Evolutionary conservation across 2,113 vertebrate genomes (phyloP).

Genomic region (Struthio camelus): DNA sequence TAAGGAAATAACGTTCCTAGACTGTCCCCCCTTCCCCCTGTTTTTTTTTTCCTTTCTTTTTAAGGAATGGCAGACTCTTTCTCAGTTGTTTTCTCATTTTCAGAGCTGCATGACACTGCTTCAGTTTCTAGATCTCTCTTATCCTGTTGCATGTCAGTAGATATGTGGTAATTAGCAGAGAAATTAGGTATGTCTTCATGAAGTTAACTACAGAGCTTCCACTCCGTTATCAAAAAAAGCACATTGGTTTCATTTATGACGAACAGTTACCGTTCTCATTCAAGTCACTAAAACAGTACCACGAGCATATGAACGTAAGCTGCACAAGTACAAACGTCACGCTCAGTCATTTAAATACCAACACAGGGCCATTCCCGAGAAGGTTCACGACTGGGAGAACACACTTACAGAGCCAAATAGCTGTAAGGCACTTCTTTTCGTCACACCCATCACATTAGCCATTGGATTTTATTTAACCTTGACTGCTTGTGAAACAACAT

Average conservation of each 20-base stretch:
- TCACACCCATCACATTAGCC: rapidly evolving
- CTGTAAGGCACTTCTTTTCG: not conserved
- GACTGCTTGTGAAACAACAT: not conserved
- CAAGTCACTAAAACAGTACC: not conserved
- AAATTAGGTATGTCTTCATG: not conserved
- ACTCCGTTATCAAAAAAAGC: not conserved
- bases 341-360: not conserved
- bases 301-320: not conserved
- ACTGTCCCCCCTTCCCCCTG: no score
- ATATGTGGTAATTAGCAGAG: not conserved
- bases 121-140: not conserved
- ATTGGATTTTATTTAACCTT: not conserved
- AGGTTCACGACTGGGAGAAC: not conserved
- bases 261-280: not conserved
- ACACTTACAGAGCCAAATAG: not conserved
- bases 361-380: not conserved
- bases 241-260: rapidly evolving
- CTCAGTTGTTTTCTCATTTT: not conserved
- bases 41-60: not conserved
- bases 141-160: not conserved
- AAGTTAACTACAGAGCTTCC: not conserved
- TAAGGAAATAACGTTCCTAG: not conserved
- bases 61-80: not conserved
- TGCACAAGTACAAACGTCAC: not conserved
- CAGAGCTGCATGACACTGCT: not conserved